A percentile compares a stretch with the other conserved stretches of the same genome.
Conservation (phyloP, 2,113 vertebrate genomes). For the Equus quagga region DNA sequence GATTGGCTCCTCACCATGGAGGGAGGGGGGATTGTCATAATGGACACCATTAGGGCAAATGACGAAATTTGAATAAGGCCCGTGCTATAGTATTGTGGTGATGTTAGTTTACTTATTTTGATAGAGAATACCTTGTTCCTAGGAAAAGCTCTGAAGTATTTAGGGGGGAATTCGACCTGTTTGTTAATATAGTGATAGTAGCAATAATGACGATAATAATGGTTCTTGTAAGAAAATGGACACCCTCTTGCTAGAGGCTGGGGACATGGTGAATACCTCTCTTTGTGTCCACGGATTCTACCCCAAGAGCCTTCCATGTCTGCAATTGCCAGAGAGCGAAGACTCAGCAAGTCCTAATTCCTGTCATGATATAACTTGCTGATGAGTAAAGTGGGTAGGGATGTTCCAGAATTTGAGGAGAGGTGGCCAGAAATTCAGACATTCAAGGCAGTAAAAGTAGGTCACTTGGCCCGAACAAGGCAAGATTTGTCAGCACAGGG, state of each 20-base stretch:
- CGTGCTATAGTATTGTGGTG: neutral
- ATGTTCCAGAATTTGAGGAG: neutral
- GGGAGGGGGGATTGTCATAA: fast-evolving
- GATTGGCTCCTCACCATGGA: neutral
- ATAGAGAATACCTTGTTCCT: neutral
- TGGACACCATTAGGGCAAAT: neutral
- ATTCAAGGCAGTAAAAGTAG: neutral
- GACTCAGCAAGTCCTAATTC: neutral
- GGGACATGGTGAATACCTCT: neutral
- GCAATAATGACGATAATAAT: neutral
- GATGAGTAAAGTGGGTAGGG: neutral
- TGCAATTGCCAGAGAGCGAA: neutral
- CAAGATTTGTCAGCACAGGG: neutral
- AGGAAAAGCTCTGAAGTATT: neutral
- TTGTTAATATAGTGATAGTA: neutral
- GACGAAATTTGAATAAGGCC: neutral
- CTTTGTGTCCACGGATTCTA: neutral
- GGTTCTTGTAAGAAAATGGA: neutral
- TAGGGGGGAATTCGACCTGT: neutral
- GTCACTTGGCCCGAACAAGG: neutral
- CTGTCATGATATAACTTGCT: neutral
- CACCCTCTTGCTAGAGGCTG: neutral
- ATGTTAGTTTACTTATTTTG: neutral
- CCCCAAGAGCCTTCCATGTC: neutral
- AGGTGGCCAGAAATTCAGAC: neutral